Conservation (phyloP, 2,888 invertebrate genomes). For the Melipona bicolor region DNA sequence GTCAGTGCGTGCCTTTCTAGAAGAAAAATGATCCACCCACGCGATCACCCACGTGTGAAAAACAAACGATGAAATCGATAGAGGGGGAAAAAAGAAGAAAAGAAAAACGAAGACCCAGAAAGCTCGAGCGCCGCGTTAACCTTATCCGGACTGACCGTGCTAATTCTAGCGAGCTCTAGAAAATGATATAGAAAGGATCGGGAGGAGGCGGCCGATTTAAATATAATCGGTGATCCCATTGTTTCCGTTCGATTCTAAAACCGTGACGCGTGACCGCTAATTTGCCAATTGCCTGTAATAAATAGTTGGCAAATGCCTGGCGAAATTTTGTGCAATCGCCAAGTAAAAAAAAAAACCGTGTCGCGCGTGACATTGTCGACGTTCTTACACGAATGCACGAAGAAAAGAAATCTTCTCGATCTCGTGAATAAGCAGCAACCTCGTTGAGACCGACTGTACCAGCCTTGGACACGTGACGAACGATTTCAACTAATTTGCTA, state of each 20-base stretch:
- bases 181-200: constrained; percentile 51
- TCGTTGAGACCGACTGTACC: too few species aligned
- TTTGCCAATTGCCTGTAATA: constrained; percentile 68
- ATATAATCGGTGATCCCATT: constrained; percentile 66
- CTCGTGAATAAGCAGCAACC: neutral
- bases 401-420: neutral
- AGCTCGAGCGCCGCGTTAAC: neutral
- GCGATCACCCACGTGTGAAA: neutral
- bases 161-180: constrained; percentile 37
- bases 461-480: too few species aligned
- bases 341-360: constrained; percentile 50
- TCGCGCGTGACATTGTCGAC: neutral
- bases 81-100: neutral
- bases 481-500: too few species aligned
- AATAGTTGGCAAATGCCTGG: constrained; percentile 66
- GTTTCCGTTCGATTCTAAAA: constrained; percentile 62
- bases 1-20: neutral
- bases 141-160: constrained; percentile 17
- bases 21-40: neutral
- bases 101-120: neutral
- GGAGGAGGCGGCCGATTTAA: constrained; percentile 53
- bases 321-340: constrained; percentile 61
- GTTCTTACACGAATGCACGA: neutral
- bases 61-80: neutral
- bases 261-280: constrained; percentile 60